These are phyloP conservation scores for Sander lucioperca DNA, from an alignment of 2,113 vertebrate species.

Conservation along the genomic window DNA sequence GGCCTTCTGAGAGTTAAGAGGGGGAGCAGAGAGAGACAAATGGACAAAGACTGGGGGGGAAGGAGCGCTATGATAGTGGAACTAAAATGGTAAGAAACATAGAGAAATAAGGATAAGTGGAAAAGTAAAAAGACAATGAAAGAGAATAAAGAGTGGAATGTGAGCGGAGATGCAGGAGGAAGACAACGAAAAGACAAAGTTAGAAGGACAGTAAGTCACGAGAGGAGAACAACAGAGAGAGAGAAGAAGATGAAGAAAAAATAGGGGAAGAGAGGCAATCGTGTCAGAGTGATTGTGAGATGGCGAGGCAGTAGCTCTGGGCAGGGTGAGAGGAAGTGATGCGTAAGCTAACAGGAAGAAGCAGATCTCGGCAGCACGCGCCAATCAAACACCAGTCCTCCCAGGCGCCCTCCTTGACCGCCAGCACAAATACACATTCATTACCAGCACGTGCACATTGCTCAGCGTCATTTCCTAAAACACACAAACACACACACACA, in stretches of 20 bases:
- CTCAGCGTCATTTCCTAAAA: background rate
- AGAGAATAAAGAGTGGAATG: background rate
- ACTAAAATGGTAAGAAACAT: constrained; percentile 28
- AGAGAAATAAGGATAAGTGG: constrained; percentile 3
- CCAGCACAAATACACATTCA: constrained; percentile 56
- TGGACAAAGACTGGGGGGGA: constrained; percentile 35
- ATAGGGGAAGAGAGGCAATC: constrained; percentile 55
- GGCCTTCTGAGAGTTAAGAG: constrained; percentile 57
- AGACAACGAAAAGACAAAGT: constrained; percentile 35
- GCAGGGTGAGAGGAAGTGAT: constrained; percentile 80
- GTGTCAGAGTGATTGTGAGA: constrained; percentile 81
- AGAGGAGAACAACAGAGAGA: constrained; percentile 18
- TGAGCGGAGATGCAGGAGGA: constrained; percentile 19
- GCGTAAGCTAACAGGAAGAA: constrained; percentile 78
- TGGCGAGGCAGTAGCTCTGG: constrained; percentile 75
- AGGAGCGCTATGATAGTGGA: constrained; percentile 9
- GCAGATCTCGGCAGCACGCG: constrained; percentile 75
- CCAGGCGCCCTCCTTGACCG: constrained; percentile 65
- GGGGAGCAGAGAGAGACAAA: constrained; percentile 58
- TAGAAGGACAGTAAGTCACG: constrained; percentile 41
- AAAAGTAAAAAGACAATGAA: background rate
- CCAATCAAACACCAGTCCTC: constrained; percentile 83
- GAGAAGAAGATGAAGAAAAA: constrained; percentile 15
- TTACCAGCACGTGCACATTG: constrained; percentile 25
- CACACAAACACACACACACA: constrained; percentile 36